Percentiles rank a stretch among this genome's conserved stretches.
These are phyloP conservation scores for Leptinotarsa rubiginosa DNA, from an alignment of 2,888 invertebrate genomes.

Conservation along the genomic window DNA sequence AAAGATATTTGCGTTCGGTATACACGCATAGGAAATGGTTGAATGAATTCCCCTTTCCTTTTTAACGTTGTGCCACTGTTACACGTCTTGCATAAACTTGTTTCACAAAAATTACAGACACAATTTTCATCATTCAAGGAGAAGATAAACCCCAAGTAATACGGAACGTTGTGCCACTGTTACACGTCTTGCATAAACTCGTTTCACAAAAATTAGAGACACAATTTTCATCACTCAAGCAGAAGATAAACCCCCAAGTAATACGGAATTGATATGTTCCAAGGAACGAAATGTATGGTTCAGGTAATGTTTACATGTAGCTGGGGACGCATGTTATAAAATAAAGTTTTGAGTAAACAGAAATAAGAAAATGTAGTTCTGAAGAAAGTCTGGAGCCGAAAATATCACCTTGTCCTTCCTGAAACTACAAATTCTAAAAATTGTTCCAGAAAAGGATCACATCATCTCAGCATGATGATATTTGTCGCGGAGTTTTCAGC, in stretches of 20 bases:
- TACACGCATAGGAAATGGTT: too few species aligned
- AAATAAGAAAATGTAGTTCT: background rate
- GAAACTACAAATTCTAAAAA: too few species aligned
- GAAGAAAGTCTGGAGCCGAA: background rate
- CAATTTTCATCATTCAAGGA: background rate
- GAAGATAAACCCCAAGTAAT: background rate
- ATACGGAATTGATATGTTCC: slow-evolving; percentile 2
- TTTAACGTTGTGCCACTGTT: too few species aligned
- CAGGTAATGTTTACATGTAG: background rate
- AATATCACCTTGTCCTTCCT: too few species aligned
- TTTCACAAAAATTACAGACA: background rate
- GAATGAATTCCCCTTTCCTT: too few species aligned
- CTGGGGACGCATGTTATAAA: background rate
- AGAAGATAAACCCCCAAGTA: slow-evolving; percentile 1
- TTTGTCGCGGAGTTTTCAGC: too few species aligned
- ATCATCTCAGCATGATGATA: too few species aligned
- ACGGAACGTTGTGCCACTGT: background rate
- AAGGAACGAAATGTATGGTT: background rate
- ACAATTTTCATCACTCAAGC: background rate
- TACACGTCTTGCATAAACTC: background rate
- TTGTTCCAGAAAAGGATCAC: too few species aligned
- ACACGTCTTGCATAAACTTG: background rate
- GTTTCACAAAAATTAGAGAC: background rate
- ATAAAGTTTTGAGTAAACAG: background rate
- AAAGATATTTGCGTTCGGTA: too few species aligned